Conservation (phyloP, 2,113 vertebrate genomes). For the Cichladusa arquata region DNA sequence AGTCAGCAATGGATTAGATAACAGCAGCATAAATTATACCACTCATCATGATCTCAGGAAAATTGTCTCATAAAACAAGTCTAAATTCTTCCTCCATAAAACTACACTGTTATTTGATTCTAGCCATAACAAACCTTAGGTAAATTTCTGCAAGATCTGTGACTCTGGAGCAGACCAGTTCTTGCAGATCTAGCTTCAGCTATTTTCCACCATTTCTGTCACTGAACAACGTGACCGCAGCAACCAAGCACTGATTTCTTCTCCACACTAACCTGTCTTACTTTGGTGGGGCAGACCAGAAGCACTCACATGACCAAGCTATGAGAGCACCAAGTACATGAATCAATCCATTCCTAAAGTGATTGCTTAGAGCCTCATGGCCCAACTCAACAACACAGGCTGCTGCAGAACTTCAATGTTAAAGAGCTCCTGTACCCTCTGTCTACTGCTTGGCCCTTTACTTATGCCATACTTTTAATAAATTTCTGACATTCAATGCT, state of each 20-base stretch:
- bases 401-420: not conserved
- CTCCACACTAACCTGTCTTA: not conserved
- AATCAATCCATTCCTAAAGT: not conserved
- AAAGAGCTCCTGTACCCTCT: not conserved
- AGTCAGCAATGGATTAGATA: not conserved
- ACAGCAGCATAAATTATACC: not conserved
- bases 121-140: not conserved
- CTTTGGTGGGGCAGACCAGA: not conserved
- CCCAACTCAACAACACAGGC: not conserved
- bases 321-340: not conserved
- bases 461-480: not conserved
- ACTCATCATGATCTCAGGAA: not conserved
- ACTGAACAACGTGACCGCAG: not conserved
- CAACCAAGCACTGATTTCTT: not conserved
- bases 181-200: not conserved
- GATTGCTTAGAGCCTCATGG: not conserved
- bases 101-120: not conserved
- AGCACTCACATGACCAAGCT: not conserved
- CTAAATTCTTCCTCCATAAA: not conserved
- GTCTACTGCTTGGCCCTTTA: not conserved
- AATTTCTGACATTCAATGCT: not conserved
- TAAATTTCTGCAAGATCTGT: not conserved
- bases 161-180: not conserved
- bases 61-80: not conserved
- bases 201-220: not conserved